These are phyloP conservation scores for Villa cingulata DNA, from an alignment of 2,888 invertebrate genomes.

Conservation along the genomic window DNA sequence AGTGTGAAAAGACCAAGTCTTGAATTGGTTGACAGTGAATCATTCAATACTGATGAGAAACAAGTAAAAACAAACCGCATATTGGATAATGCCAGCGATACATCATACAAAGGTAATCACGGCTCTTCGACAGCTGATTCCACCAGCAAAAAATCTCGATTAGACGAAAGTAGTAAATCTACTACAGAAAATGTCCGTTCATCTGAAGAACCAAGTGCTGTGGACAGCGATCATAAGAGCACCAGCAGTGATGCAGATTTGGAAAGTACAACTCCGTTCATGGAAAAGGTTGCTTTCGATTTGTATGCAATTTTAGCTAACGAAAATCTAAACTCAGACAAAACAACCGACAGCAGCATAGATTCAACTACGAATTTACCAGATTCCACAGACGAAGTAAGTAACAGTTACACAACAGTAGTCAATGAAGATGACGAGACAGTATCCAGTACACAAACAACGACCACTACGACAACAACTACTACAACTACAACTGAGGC, in stretches of 20 bases:
- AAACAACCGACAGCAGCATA: slow-evolving; percentile 29
- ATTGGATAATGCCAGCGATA: slow-evolving; percentile 19
- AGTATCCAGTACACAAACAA: slow-evolving; percentile 39
- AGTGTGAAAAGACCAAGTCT: slow-evolving; percentile 54
- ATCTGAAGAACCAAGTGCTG: not conserved
- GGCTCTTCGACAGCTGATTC: not conserved
- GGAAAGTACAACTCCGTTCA: slow-evolving; percentile 44
- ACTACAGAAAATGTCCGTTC: not conserved
- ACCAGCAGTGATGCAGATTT: slow-evolving; percentile 18
- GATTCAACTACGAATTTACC: slow-evolving; percentile 23
- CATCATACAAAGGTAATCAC: not conserved
- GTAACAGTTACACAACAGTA: slow-evolving; percentile 26
- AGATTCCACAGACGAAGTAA: slow-evolving; percentile 13
- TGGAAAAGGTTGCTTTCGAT: slow-evolving; percentile 73
- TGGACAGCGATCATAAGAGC: not conserved
- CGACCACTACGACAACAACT: slow-evolving; percentile 41
- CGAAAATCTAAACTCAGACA: slow-evolving; percentile 45
- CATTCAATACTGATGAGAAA: slow-evolving; percentile 54
- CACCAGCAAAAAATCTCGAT: not conserved
- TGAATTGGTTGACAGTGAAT: slow-evolving; percentile 68
- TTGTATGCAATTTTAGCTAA: slow-evolving; percentile 64
- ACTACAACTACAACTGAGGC: slow-evolving; percentile 40
- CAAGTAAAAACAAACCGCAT: slow-evolving; percentile 30
- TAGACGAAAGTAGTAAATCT: not conserved
- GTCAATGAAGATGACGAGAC: slow-evolving; percentile 37